Percentiles rank a stretch among this genome's conserved stretches.
Evolutionary conservation across 2,797 vertebrate species (phyloP).

Genomic region (Chaunax sp.): DNA sequence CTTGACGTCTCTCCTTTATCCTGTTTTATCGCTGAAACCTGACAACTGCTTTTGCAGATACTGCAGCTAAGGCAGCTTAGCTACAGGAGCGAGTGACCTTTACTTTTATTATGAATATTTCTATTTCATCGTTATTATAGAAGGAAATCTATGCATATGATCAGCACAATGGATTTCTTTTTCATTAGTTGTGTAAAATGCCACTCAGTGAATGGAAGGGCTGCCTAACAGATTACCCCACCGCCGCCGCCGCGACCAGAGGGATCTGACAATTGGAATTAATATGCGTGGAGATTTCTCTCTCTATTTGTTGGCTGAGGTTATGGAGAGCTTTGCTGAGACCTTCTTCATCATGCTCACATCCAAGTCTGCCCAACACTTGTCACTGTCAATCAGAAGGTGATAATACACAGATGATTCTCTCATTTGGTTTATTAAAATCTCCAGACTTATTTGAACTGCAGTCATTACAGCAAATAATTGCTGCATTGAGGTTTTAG

Average conservation of each 20-base stretch:
- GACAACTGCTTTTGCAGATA: constrained; percentile 91
- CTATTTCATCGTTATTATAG: constrained; percentile 95
- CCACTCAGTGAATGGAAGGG: constrained; percentile 84
- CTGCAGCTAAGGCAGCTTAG: constrained; percentile 97
- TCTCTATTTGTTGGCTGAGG: constrained; percentile 91
- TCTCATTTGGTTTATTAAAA: constrained; percentile 99
- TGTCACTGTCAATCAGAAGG: constrained; percentile 99
- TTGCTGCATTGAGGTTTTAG: constrained; percentile 95
- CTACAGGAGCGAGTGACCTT: constrained; percentile 93
- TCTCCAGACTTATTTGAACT: constrained; percentile 98
- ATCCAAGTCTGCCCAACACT: constrained; percentile 91
- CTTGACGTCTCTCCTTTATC: constrained; percentile 61
- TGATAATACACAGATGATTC: constrained; percentile 99
- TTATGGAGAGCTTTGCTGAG: constrained; percentile 95
- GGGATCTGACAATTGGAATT: constrained; percentile 89
- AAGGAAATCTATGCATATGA: constrained; percentile 91
- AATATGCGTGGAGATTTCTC: constrained; percentile 90
- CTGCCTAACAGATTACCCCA: constrained; percentile 75
- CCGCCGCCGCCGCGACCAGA: constrained; percentile 38
- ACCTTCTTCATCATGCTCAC: constrained; percentile 96
- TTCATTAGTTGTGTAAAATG: constrained; percentile 96
- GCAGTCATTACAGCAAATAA: constrained; percentile 99
- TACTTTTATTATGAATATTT: constrained; percentile 99
- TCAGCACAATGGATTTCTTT: constrained; percentile 89
- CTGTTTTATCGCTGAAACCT: constrained; percentile 75